Base-by-base conservation (phyloP, 2,797 vertebrate genomes). In the Tragopan temminckii region DNA sequence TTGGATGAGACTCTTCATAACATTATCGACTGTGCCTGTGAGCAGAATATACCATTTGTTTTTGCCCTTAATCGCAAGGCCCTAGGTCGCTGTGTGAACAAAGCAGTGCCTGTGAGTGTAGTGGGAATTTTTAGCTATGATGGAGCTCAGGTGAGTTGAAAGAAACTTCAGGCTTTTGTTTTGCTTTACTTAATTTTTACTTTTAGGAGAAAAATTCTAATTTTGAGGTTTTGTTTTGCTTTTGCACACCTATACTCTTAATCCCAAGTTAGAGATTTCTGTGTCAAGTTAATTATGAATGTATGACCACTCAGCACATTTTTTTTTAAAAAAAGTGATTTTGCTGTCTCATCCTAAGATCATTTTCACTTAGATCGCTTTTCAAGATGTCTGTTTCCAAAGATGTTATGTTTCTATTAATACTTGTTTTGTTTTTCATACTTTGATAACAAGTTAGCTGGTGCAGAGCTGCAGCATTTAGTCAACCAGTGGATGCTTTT, bases 101-200 rank as follows among this genome's bases (percentile, higher is more conserved):
- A 99, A 97, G 98, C 98, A 0, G 99, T 99, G 81, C 99, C 99
- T 7, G 99, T 99, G 93, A 99, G 99, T 4, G 98, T 99, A 78
- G 99, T 99, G 90, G 99, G 99, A 48, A 98, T 99, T 96, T 99
- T 99, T 97, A 99, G 99, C 97, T 99, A 99, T 2, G 99, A 99
- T 27, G 99, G 99, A 2, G 99, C 99, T 64, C 99, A 99, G 98
- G 99, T 99, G 92, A 97, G 98, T 70, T 85, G 69, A 69, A 72
- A 70, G 23, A 9, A 50, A 16, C 42, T 35, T 69, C 2, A 2
- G 57, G 5, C 0, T 61, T 71, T 77, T 38, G 13, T n/a, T 75
- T 40, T 61, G 3, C 27, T 83, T 89, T 63, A 66, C 15, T 52
- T 29, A 48, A 25, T 48, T 80, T 52, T 48, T 48, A 61, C 24